Conservation (phyloP, 2,888 invertebrate species). For the Amitus sp. region DNA sequence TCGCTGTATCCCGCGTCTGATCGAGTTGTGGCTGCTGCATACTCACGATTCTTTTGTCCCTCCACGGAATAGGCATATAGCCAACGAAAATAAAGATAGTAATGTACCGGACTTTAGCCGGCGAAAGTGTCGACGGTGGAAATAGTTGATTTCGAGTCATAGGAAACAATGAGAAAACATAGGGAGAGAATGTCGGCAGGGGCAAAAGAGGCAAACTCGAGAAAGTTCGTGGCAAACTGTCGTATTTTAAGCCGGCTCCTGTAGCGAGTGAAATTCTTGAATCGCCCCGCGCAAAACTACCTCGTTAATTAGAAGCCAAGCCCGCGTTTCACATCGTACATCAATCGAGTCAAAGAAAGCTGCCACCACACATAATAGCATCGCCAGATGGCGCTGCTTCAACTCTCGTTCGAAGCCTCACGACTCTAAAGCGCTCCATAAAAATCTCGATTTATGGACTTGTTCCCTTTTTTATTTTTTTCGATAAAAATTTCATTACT, state of each 20-base stretch:
- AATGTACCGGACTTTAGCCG: background rate
- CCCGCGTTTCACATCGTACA: conserved; percentile 43
- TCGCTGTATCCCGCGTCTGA: too few species aligned
- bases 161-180: background rate
- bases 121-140: too few species aligned
- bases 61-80: background rate
- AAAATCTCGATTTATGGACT: too few species aligned
- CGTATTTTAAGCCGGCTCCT: conserved; percentile 44
- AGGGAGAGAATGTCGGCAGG: conserved; percentile 9
- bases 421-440: too few species aligned
- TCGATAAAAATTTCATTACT: too few species aligned
- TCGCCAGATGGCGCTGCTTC: conserved; percentile 39
- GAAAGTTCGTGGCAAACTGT: conserved; percentile 28
- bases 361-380: conserved; percentile 42
- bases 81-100: background rate
- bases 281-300: conserved; percentile 37
- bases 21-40: too few species aligned
- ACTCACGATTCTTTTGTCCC: too few species aligned
- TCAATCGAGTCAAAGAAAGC: conserved; percentile 44
- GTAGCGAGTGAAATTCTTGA: conserved; percentile 41
- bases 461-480: too few species aligned
- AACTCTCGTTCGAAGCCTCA: conserved; percentile 23
- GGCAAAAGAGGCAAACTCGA: conserved; percentile 15
- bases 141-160: too few species aligned
- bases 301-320: conserved; percentile 44